phyloP scores from a whole-genome alignment of 1,140 invertebrate species.

The Hypothenemus hampei region DNA sequence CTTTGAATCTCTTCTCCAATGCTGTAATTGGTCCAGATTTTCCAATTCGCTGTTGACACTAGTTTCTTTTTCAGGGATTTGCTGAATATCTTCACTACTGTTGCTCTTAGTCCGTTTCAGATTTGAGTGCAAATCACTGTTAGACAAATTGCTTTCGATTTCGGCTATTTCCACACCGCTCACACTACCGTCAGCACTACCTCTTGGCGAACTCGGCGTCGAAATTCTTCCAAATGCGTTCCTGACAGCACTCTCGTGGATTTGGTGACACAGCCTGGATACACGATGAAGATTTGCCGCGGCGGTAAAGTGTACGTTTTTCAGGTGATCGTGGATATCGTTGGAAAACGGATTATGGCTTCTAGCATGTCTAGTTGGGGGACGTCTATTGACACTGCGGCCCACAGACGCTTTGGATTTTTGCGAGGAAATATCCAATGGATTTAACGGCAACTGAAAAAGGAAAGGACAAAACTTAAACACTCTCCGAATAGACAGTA shows the following conservation, averaged over 20 bases:
- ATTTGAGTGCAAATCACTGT: constrained; percentile 33
- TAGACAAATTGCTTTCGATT: constrained; percentile 28
- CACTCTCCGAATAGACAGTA: no score
- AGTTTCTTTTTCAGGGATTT: constrained; percentile 32
- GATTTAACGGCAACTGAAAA: constrained; percentile 50
- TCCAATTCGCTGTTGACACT: constrained; percentile 37
- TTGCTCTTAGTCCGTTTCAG: constrained; percentile 44
- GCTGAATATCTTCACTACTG: constrained; percentile 47
- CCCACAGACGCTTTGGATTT: constrained; percentile 50
- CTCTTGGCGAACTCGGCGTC: constrained; percentile 25
- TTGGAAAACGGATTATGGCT: constrained; percentile 23
- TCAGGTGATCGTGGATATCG: constrained; percentile 18
- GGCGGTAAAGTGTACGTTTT: constrained; percentile 32
- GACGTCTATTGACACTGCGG: constrained; percentile 47
- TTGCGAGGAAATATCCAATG: constrained; percentile 49
- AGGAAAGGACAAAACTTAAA: no score
- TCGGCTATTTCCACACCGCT: constrained; percentile 39
- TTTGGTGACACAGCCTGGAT: constrained; percentile 45
- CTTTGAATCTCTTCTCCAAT: constrained; percentile 56
- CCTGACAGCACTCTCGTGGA: constrained; percentile 36
- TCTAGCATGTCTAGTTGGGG: constrained; percentile 45
- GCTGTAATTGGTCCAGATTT: constrained; percentile 39
- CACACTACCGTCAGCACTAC: constrained; percentile 34
- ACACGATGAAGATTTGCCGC: constrained; percentile 41
- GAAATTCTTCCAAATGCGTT: constrained; percentile 35